Evolutionary conservation across 2,888 invertebrate species (phyloP).

Genomic region (Drosophila meridiana): DNA sequence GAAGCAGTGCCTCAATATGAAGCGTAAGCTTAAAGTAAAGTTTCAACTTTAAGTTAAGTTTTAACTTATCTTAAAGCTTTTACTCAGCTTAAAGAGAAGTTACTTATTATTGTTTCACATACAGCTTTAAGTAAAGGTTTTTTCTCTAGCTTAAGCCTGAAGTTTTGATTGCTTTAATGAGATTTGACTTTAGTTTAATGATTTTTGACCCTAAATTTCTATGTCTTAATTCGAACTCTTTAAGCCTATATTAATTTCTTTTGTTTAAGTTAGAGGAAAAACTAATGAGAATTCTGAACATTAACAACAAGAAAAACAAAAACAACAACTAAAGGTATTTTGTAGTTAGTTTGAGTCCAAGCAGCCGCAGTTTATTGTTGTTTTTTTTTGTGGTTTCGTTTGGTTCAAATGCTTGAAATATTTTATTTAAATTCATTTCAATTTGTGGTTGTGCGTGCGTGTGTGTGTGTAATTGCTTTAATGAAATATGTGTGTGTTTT

Average conservation of each 20-base stretch:
- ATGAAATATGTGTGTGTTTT: slow-evolving; percentile 39
- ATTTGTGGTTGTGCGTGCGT: slow-evolving; percentile 41
- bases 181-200: not conserved
- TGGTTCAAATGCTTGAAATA: slow-evolving; percentile 35
- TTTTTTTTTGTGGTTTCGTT: slow-evolving; percentile 20
- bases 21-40: not conserved
- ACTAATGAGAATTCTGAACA: not conserved
- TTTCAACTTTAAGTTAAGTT: no score
- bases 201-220: not conserved
- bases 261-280: not conserved
- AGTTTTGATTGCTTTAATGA: not conserved
- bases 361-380: slow-evolving; percentile 22
- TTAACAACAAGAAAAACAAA: not conserved
- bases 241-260: not conserved
- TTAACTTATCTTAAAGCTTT: not conserved
- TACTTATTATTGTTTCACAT: not conserved
- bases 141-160: not conserved
- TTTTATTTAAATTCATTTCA: slow-evolving; percentile 55
- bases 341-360: slow-evolving; percentile 15
- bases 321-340: not conserved
- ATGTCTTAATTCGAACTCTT: not conserved
- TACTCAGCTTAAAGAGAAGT: not conserved
- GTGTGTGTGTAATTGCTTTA: slow-evolving; percentile 61
- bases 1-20: not conserved
- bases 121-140: not conserved